Evolutionary conservation across 1,140 invertebrate species (phyloP), one percentile per base, ranked within the genome.

Genomic region (Muscidifurax raptorellus): DNA sequence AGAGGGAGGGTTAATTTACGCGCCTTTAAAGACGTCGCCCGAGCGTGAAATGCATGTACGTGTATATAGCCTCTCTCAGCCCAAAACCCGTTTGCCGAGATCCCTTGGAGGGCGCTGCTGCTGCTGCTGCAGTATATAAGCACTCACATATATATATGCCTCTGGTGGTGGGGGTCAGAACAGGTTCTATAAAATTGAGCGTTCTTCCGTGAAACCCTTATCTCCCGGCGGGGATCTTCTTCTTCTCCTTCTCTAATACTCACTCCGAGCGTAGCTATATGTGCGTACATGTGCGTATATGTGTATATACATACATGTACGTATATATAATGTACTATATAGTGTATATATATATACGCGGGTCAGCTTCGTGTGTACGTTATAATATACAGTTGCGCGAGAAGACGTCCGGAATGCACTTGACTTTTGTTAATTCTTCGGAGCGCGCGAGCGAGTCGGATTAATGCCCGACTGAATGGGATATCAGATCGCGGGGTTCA

Each of bases 171-270:
- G 47, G 44, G 71, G 86, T 88, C 89, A 89, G 88, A 92, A 93
- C 92, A 91, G 90, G 92, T 92, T 92, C 89, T 90, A 90, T 92
- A 91, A 92, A 93, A 92, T 90, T 88, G 90, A 88, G 89, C 90
- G 90, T 90, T 92, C 91, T 91, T 92, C 91, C 91, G 90, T 91
- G 89, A 91, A 90, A 88, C 87, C 85, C 90, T 90, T 91, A 90
- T 91, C 90, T 59, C 40, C 13, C 30, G 25, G 40, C 40, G 44
- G 64, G 79, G 36, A 85, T 85, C 84, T 71, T 69, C 27, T 6
- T 13, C 66, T 66, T 59, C 52, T 59, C 10, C 44, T 47, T 18
- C 1, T 47, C 36, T 47, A n/a, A 12, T 47, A 25, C 36, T 64
- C 40, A 28, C 27, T n/a, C 27, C 30, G 32, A 0, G 18, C 15